Conservation (phyloP, 2,113 vertebrate species). For the Balaeniceps rex region DNA sequence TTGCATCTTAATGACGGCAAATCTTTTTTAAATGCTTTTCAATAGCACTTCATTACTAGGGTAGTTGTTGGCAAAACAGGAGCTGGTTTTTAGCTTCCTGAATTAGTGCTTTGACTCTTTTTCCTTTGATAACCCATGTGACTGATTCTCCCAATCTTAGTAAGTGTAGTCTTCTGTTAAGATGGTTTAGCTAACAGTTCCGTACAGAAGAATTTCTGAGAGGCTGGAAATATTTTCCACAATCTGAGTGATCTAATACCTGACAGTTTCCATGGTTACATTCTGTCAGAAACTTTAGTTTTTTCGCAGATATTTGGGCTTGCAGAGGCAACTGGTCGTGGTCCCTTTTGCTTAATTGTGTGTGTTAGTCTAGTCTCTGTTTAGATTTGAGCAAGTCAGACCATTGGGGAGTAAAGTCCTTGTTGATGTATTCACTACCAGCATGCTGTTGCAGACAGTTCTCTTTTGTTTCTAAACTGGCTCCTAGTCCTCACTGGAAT, state of each 20-base stretch:
- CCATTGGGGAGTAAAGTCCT: neutral
- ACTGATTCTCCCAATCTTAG: neutral
- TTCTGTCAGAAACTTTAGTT: neutral
- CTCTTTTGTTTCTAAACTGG: neutral
- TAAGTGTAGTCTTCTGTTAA: neutral
- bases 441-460: neutral
- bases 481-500: neutral
- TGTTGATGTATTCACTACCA: neutral
- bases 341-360: neutral
- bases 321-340: neutral
- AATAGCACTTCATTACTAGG: neutral
- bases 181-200: neutral
- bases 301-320: neutral
- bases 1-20: neutral
- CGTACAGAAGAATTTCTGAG: neutral
- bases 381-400: neutral
- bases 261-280: neutral
- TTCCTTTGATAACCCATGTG: neutral
- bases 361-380: neutral
- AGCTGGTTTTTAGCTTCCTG: neutral
- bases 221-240: neutral
- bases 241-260: neutral
- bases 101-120: neutral
- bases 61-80: neutral
- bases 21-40: neutral